Conservation (phyloP, 1,140 invertebrate species). For the Achroia grisella region DNA sequence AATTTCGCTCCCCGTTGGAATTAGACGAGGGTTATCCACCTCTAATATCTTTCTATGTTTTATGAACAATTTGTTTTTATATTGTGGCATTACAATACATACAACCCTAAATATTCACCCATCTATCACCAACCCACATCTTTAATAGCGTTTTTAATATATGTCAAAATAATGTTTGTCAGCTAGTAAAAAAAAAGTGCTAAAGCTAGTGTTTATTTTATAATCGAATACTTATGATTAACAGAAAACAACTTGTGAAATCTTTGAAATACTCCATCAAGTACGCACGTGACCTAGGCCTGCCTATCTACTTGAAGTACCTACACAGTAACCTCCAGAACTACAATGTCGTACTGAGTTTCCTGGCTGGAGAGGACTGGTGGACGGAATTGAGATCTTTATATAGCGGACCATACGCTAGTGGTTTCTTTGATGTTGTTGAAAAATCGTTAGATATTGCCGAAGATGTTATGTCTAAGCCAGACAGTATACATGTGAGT, state of each 20-base stretch:
- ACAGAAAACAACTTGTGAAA: constrained; percentile 33
- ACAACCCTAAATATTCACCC: too few species aligned
- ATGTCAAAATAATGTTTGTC: too few species aligned
- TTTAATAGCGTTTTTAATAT: constrained; percentile 4
- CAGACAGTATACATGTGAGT: constrained; percentile 63
- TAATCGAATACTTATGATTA: constrained; percentile 9
- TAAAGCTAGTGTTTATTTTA: too few species aligned
- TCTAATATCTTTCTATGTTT: too few species aligned
- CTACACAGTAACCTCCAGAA: constrained; percentile 47
- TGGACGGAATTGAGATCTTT: constrained; percentile 41
- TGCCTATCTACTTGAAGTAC: constrained; percentile 57
- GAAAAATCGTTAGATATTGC: constrained; percentile 51
- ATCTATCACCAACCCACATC: too few species aligned
- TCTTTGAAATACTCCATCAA: constrained; percentile 33
- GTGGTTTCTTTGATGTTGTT: constrained; percentile 35
- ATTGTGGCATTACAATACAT: too few species aligned
- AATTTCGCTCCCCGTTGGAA: too few species aligned
- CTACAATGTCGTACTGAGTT: constrained; percentile 40
- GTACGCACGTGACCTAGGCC: constrained; percentile 48
- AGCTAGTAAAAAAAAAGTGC: too few species aligned
- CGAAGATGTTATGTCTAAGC: constrained; percentile 47
- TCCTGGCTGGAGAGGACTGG: constrained; percentile 58
- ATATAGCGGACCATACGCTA: constrained; percentile 41
- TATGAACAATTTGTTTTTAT: too few species aligned
- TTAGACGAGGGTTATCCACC: too few species aligned